phyloP scores from a whole-genome alignment of 2,113 vertebrate species.

The Mesitornis unicolor region DNA sequence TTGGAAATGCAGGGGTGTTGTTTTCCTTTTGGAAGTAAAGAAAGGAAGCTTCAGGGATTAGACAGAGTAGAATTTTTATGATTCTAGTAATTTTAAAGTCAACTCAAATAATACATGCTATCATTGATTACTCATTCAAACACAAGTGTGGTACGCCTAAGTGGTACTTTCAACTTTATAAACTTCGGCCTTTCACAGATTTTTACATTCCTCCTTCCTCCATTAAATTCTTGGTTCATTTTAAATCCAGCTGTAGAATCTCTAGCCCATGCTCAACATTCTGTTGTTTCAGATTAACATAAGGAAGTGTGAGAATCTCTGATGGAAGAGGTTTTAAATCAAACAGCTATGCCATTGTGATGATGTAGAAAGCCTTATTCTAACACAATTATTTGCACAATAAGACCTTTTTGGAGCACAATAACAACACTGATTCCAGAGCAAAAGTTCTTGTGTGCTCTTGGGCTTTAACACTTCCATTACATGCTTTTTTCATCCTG shows the following conservation, averaged over 20 bases:
- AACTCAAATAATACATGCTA: not conserved
- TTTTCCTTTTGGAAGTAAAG: not conserved
- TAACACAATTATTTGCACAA: not conserved
- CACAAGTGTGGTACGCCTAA: not conserved
- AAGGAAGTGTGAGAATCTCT: not conserved
- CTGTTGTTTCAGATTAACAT: not conserved
- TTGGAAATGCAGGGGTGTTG: not conserved
- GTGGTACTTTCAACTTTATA: not conserved
- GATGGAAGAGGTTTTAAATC: not conserved
- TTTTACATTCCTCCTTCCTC: not conserved
- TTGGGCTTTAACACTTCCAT: not conserved
- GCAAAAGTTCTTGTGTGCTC: not conserved
- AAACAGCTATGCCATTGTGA: fast-evolving
- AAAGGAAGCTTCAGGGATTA: not conserved
- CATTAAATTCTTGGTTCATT: not conserved
- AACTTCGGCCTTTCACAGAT: not conserved
- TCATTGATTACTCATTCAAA: not conserved
- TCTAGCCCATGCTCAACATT: not conserved
- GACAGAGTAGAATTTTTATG: not conserved
- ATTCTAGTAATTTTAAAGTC: not conserved
- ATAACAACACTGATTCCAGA: not conserved
- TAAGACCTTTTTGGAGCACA: not conserved
- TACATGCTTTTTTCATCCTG: not conserved
- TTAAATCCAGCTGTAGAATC: not conserved
- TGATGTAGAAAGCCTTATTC: not conserved